Base-by-base conservation (phyloP, 2,113 vertebrate species). In the Nibea coibor region DNA sequence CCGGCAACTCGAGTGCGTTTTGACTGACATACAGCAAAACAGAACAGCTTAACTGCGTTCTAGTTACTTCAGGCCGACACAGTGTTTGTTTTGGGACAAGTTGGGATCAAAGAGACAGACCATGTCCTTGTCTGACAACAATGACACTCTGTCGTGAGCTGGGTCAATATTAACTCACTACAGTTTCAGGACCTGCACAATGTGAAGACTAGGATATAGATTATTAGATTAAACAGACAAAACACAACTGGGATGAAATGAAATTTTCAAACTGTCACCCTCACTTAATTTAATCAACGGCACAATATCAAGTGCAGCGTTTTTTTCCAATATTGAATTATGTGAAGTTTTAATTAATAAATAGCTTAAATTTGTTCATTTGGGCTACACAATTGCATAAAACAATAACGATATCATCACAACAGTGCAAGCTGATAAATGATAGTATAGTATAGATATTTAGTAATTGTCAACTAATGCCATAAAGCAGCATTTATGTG, bases 161-260 rank as follows among this genome's bases (percentile, higher is more conserved):
- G 59, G 64, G 91, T 94, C 90, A 95, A 96, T 95, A 94, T 95
- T 94, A 91, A 88, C 88, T 82, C 72, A 72, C 20, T 28, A 81
- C 89, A 87, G 83, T 92, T 93, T 85, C 80, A 92, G 93, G 93
- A 91, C 84, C 24, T 88, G 70, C 42, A 74, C 45, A 47, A 14
- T 50, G 24, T 72, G 5, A 78, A 63, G 19, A 82, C 54, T 50
- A 89, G 81, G 83, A 88, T 88, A 56, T 53, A 66, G 68, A 81
- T 42, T 19, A 69, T 16, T 10, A 15, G 42, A 74, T 67, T 20
- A 81, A 0, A 51, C 31, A 39, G 14, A 39, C 31, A 80, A 68
- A 75, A 63, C 58, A 17, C 10, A 58, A 39, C 9, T 47, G 19
- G 0, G 31, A 12, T 71, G 20, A 58, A 72, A 79, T 63, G 2